Evolutionary conservation across 2,888 invertebrate genomes (phyloP), one percentile per base, ranked within the genome.

Genomic region (Drosophila kanekoi): DNA sequence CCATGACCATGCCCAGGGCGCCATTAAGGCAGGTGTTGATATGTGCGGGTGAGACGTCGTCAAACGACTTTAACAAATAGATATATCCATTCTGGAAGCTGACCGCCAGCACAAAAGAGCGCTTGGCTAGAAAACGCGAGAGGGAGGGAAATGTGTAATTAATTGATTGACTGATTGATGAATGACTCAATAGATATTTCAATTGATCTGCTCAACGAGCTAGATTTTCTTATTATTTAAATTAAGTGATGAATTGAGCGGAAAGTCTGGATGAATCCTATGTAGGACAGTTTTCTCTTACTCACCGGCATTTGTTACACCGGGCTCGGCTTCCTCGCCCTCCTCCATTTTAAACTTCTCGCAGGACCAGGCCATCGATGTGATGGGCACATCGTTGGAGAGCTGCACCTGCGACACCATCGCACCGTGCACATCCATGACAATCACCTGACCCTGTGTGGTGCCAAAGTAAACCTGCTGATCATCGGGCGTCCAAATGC

Each of bases 341-440:
- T 98, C 98, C 91, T 98, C 98, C 98, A 98, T 98, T 93, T 98
- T 98, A 93, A 98, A 98, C 91, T 98, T 98, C 92, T 98, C 98
- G 91, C 98, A 98, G 18, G 98, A 98, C 98, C 98, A 99, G 14
- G 97, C 96, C 97, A 99, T 97, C 49, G 96, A 95, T 2, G 96
- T 96, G 83, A 99, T 98, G 9, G 96, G 96, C 59, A 97, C 96
- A 89, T 97, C 96, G 40, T 96, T 95, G 66, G 96, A 95, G n/a
- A 98, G 92, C 89, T 96, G 96, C n/a, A 97, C 94, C 93, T 98
- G 97, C 9, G 97, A 97, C 16, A 98, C 96, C 97, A 98, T 98
- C 40, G 97, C 97, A 0, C 97, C 98, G 85, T 98, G 97, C 0
- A 98, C 98, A 91, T 98, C 98, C 97, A 99, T 98, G 53, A 99